These are phyloP conservation scores for Drosophila nannoptera DNA, from an alignment of 1,140 invertebrate species.

Conservation along the genomic window DNA sequence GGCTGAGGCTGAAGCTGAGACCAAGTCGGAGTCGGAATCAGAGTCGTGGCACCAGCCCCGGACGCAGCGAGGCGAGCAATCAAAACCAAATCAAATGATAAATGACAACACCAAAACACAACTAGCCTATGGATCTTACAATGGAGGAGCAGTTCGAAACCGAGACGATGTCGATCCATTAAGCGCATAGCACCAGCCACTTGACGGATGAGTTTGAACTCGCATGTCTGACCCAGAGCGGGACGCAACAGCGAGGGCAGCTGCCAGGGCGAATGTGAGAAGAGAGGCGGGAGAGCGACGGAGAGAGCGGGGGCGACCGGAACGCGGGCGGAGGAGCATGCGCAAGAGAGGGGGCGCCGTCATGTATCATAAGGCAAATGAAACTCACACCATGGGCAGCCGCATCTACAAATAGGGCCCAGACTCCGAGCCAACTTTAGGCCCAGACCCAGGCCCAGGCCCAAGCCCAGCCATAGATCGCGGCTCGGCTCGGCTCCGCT, in stretches of 20 bases:
- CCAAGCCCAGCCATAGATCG: conserved; percentile 12
- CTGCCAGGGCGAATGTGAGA: conserved; percentile 9
- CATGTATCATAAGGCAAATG: conserved; percentile 63
- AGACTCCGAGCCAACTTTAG: conserved; percentile 5
- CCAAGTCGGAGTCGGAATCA: not conserved
- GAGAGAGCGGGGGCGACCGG: conserved; percentile 11
- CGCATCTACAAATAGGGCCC: conserved; percentile 40
- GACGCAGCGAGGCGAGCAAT: conserved; percentile 41
- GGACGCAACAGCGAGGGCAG: conserved; percentile 9
- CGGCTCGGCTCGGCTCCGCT: conserved; percentile 26
- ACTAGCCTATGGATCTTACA: conserved; percentile 54
- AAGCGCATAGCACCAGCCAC: conserved; percentile 68
- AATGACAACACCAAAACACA: conserved; percentile 77
- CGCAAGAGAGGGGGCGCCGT: conserved; percentile 31
- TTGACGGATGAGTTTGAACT: conserved; percentile 79
- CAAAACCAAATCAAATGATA: conserved; percentile 77
- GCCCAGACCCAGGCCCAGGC: too few relatives aligned
- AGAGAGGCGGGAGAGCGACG: conserved; percentile 25
- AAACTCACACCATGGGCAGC: conserved; percentile 65
- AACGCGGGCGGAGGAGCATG: too few relatives aligned
- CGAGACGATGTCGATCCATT: conserved; percentile 71
- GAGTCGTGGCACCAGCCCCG: not conserved
- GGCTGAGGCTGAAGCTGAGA: not conserved
- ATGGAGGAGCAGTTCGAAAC: conserved; percentile 43
- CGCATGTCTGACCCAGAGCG: conserved; percentile 72